Conservation (phyloP, 2,113 vertebrate species). For the Corvus hawaiiensis region DNA sequence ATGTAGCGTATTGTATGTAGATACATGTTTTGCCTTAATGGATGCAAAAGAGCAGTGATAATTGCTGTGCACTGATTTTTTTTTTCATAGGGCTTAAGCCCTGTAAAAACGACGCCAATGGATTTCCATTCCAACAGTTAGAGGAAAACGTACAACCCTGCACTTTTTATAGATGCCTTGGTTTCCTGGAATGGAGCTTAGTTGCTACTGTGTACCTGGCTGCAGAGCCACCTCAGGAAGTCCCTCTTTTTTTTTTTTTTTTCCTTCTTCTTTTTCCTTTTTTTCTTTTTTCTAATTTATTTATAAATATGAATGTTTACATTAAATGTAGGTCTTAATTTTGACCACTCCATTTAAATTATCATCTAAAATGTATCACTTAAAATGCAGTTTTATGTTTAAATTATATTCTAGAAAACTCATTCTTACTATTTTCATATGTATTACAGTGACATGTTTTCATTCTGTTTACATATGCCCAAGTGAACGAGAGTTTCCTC, state of each 20-base stretch:
- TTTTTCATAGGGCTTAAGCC: conserved; percentile 57
- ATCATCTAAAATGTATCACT: conserved; percentile 52
- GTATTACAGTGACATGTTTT: neutral
- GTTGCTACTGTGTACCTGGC: conserved; percentile 70
- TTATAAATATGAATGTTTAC: conserved; percentile 73
- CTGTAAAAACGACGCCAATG: conserved; percentile 56
- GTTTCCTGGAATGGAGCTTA: conserved; percentile 65
- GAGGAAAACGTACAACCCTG: conserved; percentile 48
- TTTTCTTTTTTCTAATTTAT: conserved; percentile 60
- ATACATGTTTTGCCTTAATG: conserved; percentile 67
- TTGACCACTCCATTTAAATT: conserved; percentile 65
- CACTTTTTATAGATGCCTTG: conserved; percentile 73
- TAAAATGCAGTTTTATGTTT: conserved; percentile 2
- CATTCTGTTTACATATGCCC: conserved; percentile 37
- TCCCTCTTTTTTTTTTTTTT: neutral
- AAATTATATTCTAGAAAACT: conserved; percentile 46
- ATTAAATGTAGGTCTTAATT: conserved; percentile 63
- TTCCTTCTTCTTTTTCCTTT: neutral
- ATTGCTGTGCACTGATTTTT: conserved; percentile 62
- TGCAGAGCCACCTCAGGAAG: conserved; percentile 73
- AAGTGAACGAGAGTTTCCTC: neutral
- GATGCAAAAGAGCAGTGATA: conserved; percentile 62
- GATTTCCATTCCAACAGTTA: conserved; percentile 61
- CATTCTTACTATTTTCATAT: conserved; percentile 11
- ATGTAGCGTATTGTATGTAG: conserved; percentile 28